A percentile compares a stretch with the other conserved stretches of the same genome.
Conservation (phyloP, 2,888 invertebrate genomes). For the Pollenia amentaria region DNA sequence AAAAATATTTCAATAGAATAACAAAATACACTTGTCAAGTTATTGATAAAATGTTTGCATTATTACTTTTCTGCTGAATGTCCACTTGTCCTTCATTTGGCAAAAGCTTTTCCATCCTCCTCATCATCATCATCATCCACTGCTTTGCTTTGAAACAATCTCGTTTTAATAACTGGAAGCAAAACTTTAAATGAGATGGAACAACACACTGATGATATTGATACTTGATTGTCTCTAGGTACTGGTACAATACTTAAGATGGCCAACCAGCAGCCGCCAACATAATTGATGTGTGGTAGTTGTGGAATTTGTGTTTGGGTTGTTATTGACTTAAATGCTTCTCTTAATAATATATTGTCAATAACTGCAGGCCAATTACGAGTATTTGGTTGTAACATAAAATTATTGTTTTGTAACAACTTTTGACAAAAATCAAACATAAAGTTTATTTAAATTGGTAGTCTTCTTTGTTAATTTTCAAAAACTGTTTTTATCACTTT, state of each 20-base stretch:
- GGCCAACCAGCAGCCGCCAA: constrained; percentile 8
- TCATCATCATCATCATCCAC: not conserved
- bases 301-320: constrained; percentile 40
- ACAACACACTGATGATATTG: not conserved
- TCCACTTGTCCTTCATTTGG: constrained; percentile 3
- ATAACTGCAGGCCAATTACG: constrained; percentile 67
- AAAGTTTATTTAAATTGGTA: not conserved
- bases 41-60: not conserved
- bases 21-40: not conserved
- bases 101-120: constrained; percentile 31
- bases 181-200: not conserved
- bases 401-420: constrained; percentile 29
- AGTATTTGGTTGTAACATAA: constrained; percentile 3
- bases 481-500: not conserved
- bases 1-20: no score
- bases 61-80: not conserved
- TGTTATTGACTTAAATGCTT: constrained; percentile 44
- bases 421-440: constrained; percentile 66
- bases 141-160: constrained; percentile 18
- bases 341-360: constrained; percentile 63
- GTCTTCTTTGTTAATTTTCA: not conserved
- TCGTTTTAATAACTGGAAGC: constrained; percentile 49
- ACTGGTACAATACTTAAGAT: not conserved
- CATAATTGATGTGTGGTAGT: constrained; percentile 40
- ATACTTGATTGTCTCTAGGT: not conserved